phyloP scores from a whole-genome alignment of 1,140 invertebrate genomes.

The Formica exsecta region DNA sequence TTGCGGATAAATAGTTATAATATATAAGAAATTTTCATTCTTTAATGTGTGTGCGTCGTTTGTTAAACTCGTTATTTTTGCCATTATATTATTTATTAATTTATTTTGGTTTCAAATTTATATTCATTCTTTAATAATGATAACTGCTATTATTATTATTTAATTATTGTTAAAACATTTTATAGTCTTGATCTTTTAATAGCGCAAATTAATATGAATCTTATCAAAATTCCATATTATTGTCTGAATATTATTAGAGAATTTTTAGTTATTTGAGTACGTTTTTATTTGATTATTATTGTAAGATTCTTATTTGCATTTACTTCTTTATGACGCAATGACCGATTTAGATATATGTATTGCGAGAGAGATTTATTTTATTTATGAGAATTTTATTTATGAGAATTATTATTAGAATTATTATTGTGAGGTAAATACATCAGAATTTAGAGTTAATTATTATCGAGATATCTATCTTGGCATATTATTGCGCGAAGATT shows the following conservation, averaged over 20 bases:
- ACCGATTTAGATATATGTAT: background rate
- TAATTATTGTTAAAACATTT: background rate
- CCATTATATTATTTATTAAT: background rate
- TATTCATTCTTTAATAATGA: background rate
- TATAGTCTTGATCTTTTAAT: background rate
- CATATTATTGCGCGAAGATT: background rate
- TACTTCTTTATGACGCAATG: background rate
- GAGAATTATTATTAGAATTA: background rate
- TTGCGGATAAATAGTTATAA: background rate
- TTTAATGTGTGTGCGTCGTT: background rate
- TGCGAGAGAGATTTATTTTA: background rate
- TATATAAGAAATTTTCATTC: background rate
- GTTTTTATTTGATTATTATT: background rate
- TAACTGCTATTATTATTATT: background rate
- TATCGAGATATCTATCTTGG: background rate
- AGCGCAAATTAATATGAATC: constrained; percentile 2
- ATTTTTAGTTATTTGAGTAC: background rate
- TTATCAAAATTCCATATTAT: background rate
- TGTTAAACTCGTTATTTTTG: background rate
- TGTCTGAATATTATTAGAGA: background rate
- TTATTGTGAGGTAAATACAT: background rate
- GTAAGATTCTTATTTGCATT: background rate
- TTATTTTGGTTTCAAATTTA: background rate
- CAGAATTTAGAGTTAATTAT: background rate
- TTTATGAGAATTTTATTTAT: background rate